These are phyloP conservation scores for Nautilus pompilius DNA, from an alignment of 1,140 invertebrate species.

Conservation along the genomic window DNA sequence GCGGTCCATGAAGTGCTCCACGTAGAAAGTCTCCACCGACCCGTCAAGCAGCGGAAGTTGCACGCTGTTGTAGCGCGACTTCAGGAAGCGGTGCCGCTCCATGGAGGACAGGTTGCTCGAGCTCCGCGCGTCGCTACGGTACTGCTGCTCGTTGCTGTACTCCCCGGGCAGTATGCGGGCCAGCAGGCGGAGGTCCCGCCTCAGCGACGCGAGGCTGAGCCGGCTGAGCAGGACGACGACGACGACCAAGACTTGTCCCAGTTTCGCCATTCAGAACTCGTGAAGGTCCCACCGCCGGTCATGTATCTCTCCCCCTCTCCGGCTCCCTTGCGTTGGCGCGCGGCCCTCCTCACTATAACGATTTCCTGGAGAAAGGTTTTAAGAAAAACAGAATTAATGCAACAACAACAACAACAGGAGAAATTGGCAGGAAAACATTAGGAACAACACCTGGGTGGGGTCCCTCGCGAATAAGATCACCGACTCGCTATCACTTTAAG, in stretches of 20 bases:
- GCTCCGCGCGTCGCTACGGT: neutral
- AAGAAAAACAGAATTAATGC: too few relatives aligned
- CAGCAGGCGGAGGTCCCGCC: neutral
- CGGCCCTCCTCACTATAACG: too few relatives aligned
- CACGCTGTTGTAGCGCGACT: neutral
- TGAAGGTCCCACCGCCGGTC: too few relatives aligned
- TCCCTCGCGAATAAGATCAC: too few relatives aligned
- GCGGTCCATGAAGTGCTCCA: neutral
- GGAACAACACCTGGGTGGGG: too few relatives aligned
- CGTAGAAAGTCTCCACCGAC: neutral
- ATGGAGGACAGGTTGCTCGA: neutral
- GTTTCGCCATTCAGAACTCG: neutral
- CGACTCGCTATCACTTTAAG: too few relatives aligned
- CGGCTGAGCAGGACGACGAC: neutral
- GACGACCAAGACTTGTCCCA: neutral
- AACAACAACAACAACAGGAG: too few relatives aligned
- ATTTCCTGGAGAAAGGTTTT: too few relatives aligned
- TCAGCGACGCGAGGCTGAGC: neutral
- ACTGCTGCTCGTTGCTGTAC: conserved; percentile 1
- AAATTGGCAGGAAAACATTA: too few relatives aligned
- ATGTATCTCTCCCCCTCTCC: too few relatives aligned
- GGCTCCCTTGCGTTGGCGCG: too few relatives aligned
- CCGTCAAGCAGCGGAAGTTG: neutral
- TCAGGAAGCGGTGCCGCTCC: neutral
- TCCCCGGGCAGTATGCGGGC: neutral